phyloP scores from a whole-genome alignment of 2,113 vertebrate species.

The Cynocephalus volans region DNA sequence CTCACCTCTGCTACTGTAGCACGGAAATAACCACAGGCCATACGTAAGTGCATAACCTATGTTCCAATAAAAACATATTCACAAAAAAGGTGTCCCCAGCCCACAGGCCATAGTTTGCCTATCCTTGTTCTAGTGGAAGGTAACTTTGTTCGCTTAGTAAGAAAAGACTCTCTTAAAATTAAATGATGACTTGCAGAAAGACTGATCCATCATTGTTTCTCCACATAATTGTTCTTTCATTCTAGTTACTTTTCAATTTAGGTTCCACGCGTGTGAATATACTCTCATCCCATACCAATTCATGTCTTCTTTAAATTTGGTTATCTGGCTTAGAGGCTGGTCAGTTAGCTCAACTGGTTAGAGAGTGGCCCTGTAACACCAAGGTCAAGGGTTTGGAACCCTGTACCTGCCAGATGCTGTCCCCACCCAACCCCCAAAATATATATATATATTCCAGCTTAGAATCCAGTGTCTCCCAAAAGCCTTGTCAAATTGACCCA shows the following conservation, averaged over 20 bases:
- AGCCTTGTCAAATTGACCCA: background rate
- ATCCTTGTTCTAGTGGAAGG: background rate
- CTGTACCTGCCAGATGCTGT: too few species aligned
- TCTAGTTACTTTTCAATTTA: background rate
- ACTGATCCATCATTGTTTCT: background rate
- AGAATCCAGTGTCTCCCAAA: background rate
- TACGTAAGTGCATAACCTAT: background rate
- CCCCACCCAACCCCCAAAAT: too few species aligned
- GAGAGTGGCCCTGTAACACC: too few species aligned
- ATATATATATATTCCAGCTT: background rate
- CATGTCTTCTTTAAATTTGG: background rate
- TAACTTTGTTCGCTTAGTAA: background rate
- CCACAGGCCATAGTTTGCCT: background rate
- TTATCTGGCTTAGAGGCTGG: too few species aligned
- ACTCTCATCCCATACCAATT: too few species aligned
- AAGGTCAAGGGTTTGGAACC: too few species aligned
- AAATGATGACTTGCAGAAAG: background rate
- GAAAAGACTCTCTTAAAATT: background rate
- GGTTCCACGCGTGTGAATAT: background rate
- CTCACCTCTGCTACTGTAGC: background rate
- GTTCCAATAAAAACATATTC: background rate
- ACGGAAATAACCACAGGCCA: background rate
- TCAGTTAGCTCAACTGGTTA: too few species aligned
- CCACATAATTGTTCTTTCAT: background rate
- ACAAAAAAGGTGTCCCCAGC: background rate